Evolutionary conservation across 2,113 vertebrate species (phyloP), one percentile per base, ranked within the genome.

Genomic region (Apodemus sylvaticus): DNA sequence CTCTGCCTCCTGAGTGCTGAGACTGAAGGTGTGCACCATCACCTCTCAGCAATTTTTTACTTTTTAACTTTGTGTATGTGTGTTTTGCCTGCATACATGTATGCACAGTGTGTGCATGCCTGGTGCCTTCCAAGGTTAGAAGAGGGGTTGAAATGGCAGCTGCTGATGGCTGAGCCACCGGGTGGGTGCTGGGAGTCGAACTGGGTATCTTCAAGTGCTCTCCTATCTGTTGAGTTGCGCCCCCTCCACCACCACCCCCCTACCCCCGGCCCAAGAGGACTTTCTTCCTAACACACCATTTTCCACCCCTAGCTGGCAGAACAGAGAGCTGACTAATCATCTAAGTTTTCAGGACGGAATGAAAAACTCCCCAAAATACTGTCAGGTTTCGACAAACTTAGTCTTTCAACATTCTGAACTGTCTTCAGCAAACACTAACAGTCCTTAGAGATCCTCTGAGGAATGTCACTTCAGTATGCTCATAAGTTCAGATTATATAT

Each of bases 261-360:
- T n/a, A n/a, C n/a, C 45, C 45, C 45, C 45, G 4, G 11, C 73
- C 62, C 62, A 16, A 51, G 58, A 55, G 34, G 10, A 42, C 39
- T 42, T 53, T n/a, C 24, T 8, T 55, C 24, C 20, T 4, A 85
- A 85, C 39, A 85, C 58, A 85, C 12, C 60, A 81, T 34, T 81
- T 81, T 42, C 36, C 24, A 81, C n/a, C 76, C 24, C 68, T 42
- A 51, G 24, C 19, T 42, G 24, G n/a, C 81, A 62, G 39, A 16
- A 62, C 55, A 83, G 81, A 62, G n/a, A 29, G 66, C 26, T 51
- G 16, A 71, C 19, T 71, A 87, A 55, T 85, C 17, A 62, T 85
- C 17, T 76, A 90, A 53, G 22, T 74, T 94, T 95, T 89, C 70
- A 58, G 82, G 39, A 95, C 4, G 77, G n/a, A 86, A 91, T 51